A percentile compares a stretch with the other conserved stretches of the same genome.
Evolutionary conservation across 2,888 invertebrate species (phyloP).

Genomic region (Drosophila crucigera): DNA sequence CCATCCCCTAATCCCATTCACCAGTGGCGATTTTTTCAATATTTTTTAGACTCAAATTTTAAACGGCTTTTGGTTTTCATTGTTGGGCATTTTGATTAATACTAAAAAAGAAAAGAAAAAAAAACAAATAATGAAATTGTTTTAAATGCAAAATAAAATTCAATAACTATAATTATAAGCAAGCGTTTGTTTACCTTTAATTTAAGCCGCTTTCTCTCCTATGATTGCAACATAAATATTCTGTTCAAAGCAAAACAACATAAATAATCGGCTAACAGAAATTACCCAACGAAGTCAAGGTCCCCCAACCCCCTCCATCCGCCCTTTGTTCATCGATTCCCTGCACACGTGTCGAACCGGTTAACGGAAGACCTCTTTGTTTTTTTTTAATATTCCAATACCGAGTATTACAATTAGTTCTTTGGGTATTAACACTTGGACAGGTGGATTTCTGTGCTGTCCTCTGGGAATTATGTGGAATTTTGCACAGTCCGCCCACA

Average conservation of each 20-base stretch:
- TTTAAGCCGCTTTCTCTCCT: slow-evolving; percentile 37
- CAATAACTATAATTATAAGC: slow-evolving; percentile 53
- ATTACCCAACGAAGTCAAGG: slow-evolving; percentile 39
- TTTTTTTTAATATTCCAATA: slow-evolving; percentile 5
- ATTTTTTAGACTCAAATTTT: slow-evolving; percentile 42
- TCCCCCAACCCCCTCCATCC: neutral
- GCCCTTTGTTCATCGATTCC: slow-evolving; percentile 31
- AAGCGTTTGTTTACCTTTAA: slow-evolving; percentile 22
- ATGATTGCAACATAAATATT: slow-evolving; percentile 7
- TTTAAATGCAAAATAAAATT: slow-evolving; percentile 66
- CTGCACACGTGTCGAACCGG: slow-evolving; percentile 38
- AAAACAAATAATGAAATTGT: slow-evolving; percentile 35
- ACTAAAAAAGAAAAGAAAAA: slow-evolving; percentile 29
- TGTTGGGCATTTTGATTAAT: slow-evolving; percentile 67
- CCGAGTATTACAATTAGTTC: neutral
- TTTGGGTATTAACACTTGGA: neutral
- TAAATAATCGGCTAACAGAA: slow-evolving; percentile 18
- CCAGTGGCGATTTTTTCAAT: slow-evolving; percentile 36
- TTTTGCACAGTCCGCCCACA: neutral
- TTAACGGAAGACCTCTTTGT: neutral
- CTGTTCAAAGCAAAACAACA: slow-evolving; percentile 10
- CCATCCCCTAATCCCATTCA: neutral
- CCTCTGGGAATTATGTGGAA: slow-evolving; percentile 1
- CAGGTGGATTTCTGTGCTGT: slow-evolving; percentile 1
- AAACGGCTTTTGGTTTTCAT: slow-evolving; percentile 68